These are phyloP conservation scores for Aphrophora alni DNA, from an alignment of 2,888 invertebrate genomes.

Conservation along the genomic window DNA sequence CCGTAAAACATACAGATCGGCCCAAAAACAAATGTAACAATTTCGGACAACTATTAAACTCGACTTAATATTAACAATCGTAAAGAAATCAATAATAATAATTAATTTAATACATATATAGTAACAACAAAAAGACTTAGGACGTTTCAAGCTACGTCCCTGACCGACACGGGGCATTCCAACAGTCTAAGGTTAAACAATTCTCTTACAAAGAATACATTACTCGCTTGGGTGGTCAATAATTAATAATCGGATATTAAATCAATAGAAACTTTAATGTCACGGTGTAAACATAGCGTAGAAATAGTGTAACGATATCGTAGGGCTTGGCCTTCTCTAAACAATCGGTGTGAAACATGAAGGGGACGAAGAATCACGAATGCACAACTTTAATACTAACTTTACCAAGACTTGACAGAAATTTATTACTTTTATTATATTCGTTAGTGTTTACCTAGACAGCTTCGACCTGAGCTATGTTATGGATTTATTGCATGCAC, in stretches of 20 bases:
- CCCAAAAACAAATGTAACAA: too few species aligned
- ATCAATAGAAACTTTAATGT: neutral
- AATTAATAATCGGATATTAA: slow-evolving; percentile 2
- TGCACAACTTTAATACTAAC: neutral
- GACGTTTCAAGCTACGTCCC: neutral
- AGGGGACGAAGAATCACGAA: neutral
- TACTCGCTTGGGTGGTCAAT: slow-evolving; percentile 2
- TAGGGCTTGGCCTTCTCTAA: neutral
- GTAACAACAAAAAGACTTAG: too few species aligned
- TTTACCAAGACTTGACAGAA: neutral
- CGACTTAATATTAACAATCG: too few species aligned
- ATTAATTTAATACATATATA: too few species aligned
- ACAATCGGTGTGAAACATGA: neutral
- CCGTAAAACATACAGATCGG: too few species aligned
- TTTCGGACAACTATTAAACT: too few species aligned
- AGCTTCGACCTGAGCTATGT: too few species aligned
- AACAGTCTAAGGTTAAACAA: neutral
- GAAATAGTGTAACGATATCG: neutral
- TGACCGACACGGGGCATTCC: neutral
- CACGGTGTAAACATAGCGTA: neutral
- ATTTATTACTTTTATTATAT: neutral
- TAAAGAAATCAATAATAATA: too few species aligned
- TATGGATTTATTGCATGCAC: too few species aligned
- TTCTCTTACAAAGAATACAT: neutral
- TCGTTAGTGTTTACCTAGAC: too few species aligned